Conservation (phyloP, 2,113 vertebrate genomes). For the Carassius auratus region DNA sequence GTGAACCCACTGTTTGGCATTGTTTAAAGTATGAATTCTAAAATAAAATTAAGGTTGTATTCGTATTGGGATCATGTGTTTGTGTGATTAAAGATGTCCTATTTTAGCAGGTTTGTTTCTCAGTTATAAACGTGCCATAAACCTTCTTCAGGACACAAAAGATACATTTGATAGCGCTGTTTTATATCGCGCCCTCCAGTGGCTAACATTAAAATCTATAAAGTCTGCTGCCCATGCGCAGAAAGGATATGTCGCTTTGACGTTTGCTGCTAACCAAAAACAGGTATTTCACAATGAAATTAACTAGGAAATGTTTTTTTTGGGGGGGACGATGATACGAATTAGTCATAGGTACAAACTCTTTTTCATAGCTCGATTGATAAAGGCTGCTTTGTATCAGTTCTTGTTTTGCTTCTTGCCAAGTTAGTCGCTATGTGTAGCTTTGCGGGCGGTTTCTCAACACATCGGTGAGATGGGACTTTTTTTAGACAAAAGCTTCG, state of each 20-base stretch:
- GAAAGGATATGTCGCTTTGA: not conserved
- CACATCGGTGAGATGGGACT: not conserved
- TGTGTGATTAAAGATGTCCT: not conserved
- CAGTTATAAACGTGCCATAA: not conserved
- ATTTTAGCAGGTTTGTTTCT: not conserved
- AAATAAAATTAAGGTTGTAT: not conserved
- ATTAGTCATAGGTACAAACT: not conserved
- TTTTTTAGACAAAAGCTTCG: not conserved
- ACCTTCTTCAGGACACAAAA: not conserved
- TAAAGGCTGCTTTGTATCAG: not conserved
- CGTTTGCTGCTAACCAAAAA: not conserved
- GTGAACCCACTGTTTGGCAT: not conserved
- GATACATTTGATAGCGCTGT: not conserved
- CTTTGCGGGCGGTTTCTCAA: not conserved
- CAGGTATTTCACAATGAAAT: not conserved
- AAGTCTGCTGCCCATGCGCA: not conserved
- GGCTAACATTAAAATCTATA: not conserved
- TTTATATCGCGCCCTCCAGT: not conserved
- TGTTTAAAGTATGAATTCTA: not conserved
- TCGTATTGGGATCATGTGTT: not conserved
- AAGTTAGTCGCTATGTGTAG: not conserved
- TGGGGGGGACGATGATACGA: not conserved
- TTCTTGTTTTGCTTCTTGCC: not conserved
- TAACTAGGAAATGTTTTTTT: not conserved
- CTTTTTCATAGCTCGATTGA: slow-evolving; percentile 1